Conservation (phyloP, 1,140 invertebrate species). For the Ips typographus region DNA sequence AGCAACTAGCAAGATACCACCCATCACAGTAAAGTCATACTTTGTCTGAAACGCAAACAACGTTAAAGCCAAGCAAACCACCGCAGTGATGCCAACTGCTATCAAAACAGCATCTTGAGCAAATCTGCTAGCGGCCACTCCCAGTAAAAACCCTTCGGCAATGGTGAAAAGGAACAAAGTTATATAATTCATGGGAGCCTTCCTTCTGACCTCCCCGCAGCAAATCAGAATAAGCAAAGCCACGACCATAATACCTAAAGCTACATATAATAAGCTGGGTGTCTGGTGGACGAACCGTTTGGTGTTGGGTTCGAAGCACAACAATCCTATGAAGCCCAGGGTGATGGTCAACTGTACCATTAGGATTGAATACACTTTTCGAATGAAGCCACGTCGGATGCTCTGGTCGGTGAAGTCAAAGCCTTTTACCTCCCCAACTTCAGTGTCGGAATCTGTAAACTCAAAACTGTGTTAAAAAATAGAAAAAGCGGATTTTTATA, state of each 20-base stretch:
- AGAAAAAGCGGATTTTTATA: too few relatives aligned
- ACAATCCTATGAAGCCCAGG: conserved; percentile 73
- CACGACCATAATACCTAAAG: conserved; percentile 71
- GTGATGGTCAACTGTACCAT: conserved; percentile 80
- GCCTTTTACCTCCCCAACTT: conserved; percentile 65
- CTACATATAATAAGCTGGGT: conserved; percentile 60
- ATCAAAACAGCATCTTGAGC: conserved; percentile 59
- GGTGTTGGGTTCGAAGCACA: conserved; percentile 67
- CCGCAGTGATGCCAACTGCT: background rate
- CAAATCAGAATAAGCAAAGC: conserved; percentile 85
- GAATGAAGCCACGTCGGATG: conserved; percentile 75
- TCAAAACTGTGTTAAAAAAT: background rate
- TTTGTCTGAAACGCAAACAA: background rate
- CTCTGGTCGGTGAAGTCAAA: conserved; percentile 75
- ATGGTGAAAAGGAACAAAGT: conserved; percentile 83
- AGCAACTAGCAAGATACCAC: background rate
- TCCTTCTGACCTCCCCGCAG: conserved; percentile 79
- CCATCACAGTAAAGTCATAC: background rate
- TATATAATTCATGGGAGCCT: conserved; percentile 86
- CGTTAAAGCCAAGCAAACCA: background rate
- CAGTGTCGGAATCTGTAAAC: conserved; percentile 47
- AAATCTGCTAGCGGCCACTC: conserved; percentile 64
- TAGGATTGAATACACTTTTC: conserved; percentile 79
- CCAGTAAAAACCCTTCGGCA: conserved; percentile 77
- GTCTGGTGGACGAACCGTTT: conserved; percentile 56